Evolutionary conservation across 1,140 invertebrate genomes (phyloP), one percentile per base, ranked within the genome.

Genomic region (Zaprionus taronus): DNA sequence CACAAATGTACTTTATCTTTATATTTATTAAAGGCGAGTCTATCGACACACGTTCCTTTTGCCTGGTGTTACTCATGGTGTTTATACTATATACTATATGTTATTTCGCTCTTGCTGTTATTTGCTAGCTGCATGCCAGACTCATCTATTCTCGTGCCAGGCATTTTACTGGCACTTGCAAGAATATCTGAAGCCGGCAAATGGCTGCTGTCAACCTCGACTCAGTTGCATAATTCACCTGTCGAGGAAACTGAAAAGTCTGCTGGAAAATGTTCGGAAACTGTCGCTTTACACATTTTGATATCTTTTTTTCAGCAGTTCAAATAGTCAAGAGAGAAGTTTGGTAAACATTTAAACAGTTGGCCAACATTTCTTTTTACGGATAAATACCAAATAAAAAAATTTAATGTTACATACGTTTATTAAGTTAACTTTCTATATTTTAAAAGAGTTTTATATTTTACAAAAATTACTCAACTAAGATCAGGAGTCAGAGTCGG

Each of bases 311-410:
- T 14, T 1, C 6, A 51, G 61, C 61, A 53, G 61, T 28, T 63
- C 6, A 51, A 31, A n/a, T 17, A 14, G 20, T 61, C 5, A 4
- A 14, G 1, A 14, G 17, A 34, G 22, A 31, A 55, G 17, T 41
- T 38, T 24, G 11, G 15, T 34, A 64, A 71, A 64, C 4, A 47
- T 64, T 63, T 71, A 15, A 26, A 26, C 24, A 26, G 24, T 26
- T 26, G 24, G 24, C 24, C 24, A 26, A 5, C 24, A 26, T 5
- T 26, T 26, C 4, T 26, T 26, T 26, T 26, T 5, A 26, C 24
- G 24, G 24, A 26, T 26, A 26, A 17, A 47, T 9, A 17, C 41
- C 1, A 4, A 17, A 17, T 47, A n/a, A 56, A 28, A 6, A 7
- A 22, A 55, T 5, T 28, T 17, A 7, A 3, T 47, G 14, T 38